A percentile compares a stretch with the other conserved stretches of the same genome.
phyloP scores from a whole-genome alignment of 2,797 vertebrate species.

The Mus minutoides region DNA sequence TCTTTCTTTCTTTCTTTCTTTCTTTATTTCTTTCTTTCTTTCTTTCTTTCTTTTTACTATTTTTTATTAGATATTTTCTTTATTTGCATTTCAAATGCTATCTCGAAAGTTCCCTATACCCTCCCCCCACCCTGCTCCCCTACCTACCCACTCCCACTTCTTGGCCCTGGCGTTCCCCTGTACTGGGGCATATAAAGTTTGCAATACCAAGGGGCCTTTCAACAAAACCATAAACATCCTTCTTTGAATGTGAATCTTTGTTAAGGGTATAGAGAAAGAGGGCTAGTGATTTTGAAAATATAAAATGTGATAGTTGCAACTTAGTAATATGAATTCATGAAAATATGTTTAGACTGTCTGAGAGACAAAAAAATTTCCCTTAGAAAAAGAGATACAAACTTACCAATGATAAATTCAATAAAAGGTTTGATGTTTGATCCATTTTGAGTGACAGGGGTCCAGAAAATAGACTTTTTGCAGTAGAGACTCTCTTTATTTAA shows the following conservation, averaged over 20 bases:
- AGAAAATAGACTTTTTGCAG: neutral
- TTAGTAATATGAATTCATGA: neutral
- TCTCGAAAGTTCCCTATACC: no score
- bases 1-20: no score
- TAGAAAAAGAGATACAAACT: constrained; percentile 47
- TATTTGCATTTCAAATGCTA: no score
- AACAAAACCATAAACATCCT: neutral
- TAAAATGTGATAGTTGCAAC: neutral
- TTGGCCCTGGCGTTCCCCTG: no score
- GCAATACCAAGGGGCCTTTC: no score
- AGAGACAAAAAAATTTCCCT: neutral
- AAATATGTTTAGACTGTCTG: neutral
- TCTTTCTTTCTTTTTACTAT: no score
- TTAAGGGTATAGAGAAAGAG: neutral
- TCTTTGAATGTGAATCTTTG: constrained; percentile 3
- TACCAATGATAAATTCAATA: constrained; percentile 23
- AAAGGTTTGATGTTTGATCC: neutral
- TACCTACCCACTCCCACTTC: no score
- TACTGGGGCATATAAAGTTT: no score
- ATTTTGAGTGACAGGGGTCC: constrained; percentile 6
- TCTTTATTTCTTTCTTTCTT: no score
- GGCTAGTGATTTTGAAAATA: neutral
- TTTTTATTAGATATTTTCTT: no score
- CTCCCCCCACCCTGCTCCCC: no score
- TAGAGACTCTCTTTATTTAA: constrained; percentile 6